Conservation (phyloP, 2,888 invertebrate species). For the Parnassius apollo region DNA sequence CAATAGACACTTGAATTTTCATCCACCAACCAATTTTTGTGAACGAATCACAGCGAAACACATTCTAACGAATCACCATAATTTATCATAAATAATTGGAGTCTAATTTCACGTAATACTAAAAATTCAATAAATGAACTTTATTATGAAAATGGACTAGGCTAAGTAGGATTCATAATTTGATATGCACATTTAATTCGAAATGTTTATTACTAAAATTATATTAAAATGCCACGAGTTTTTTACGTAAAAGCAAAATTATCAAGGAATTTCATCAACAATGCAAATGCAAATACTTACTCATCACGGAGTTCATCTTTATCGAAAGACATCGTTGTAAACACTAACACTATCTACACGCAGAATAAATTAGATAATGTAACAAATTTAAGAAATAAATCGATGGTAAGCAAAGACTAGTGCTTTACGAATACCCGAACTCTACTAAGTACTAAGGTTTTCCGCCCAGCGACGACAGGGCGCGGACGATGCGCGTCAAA, state of each 20-base stretch:
- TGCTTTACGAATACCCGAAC: conserved; percentile 57
- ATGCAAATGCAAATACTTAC: conserved; percentile 74
- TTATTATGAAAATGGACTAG: too few relatives aligned
- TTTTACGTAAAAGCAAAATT: too few relatives aligned
- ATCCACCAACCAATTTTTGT: conserved; percentile 37
- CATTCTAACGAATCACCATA: too few relatives aligned
- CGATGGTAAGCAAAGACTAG: conserved; percentile 56
- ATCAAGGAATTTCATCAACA: too few relatives aligned
- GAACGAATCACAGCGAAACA: background rate
- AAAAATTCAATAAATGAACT: too few relatives aligned
- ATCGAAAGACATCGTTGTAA: conserved; percentile 77
- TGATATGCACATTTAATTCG: too few relatives aligned
- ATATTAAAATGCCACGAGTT: too few relatives aligned
- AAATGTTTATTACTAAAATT: too few relatives aligned
- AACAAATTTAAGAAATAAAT: conserved; percentile 43
- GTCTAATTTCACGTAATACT: too few relatives aligned
- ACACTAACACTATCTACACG: conserved; percentile 48
- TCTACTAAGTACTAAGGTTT: conserved; percentile 37
- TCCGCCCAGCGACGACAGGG: conserved; percentile 55
- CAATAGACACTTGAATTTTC: conserved; percentile 12
- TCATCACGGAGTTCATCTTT: conserved; percentile 86
- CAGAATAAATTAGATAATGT: conserved; percentile 38
- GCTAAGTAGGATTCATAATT: too few relatives aligned
- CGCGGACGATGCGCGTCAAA: conserved; percentile 47
- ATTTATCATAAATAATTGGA: too few relatives aligned